phyloP scores from a whole-genome alignment of 2,888 invertebrate species.

The Bibio marci region DNA sequence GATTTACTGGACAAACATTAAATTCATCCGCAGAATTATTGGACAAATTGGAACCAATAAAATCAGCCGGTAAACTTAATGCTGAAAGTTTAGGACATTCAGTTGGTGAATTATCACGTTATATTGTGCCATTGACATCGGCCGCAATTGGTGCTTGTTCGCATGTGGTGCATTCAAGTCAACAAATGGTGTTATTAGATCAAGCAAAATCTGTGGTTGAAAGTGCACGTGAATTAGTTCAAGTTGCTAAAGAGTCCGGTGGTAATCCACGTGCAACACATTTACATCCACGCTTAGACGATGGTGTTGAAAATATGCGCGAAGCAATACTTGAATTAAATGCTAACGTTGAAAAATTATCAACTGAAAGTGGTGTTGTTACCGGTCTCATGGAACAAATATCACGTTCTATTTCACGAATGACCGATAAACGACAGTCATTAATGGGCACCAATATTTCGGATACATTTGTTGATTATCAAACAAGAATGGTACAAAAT shows the following conservation, averaged over 20 bases:
- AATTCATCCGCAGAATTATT: constrained; percentile 63
- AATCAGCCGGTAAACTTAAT: constrained; percentile 72
- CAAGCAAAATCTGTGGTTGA: constrained; percentile 91
- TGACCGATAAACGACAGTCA: constrained; percentile 58
- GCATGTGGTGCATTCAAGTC: constrained; percentile 70
- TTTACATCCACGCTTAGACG: constrained; percentile 71
- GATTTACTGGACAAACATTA: constrained; percentile 62
- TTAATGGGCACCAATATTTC: constrained; percentile 49
- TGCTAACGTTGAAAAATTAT: constrained; percentile 60
- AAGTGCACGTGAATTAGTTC: constrained; percentile 71
- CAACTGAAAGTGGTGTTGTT: constrained; percentile 78
- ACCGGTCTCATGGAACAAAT: constrained; percentile 80
- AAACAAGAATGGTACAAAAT: constrained; percentile 88
- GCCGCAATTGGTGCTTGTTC: constrained; percentile 79
- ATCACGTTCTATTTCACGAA: constrained; percentile 67
- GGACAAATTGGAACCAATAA: constrained; percentile 71
- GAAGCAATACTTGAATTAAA: constrained; percentile 70
- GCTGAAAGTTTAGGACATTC: constrained; percentile 87
- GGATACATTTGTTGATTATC: constrained; percentile 85
- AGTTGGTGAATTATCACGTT: constrained; percentile 55
- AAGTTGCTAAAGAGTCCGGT: constrained; percentile 71
- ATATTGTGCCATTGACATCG: constrained; percentile 71
- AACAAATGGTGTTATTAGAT: constrained; percentile 74
- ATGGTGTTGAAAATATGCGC: constrained; percentile 55
- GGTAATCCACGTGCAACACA: constrained; percentile 81